phyloP scores from a whole-genome alignment of 2,888 invertebrate genomes.

The Petrolisthes manimaculis region DNA sequence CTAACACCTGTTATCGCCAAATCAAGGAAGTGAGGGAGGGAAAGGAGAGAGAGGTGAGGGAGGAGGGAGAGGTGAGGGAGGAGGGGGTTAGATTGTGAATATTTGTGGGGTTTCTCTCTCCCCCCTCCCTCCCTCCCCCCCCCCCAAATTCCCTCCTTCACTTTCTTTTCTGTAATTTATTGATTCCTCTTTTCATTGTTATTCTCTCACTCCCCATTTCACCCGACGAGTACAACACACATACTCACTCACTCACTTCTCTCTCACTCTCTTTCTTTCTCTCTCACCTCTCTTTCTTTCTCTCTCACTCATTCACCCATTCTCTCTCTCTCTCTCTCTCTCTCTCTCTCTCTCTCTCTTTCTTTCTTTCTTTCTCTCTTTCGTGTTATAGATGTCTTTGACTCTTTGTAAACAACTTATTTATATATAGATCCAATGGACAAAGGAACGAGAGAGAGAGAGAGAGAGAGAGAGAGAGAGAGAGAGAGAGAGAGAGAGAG shows the following conservation, averaged over 20 bases:
- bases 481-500: constrained; percentile 3
- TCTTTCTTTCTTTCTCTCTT: too few relatives aligned
- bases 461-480: constrained; percentile 19
- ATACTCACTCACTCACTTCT: neutral
- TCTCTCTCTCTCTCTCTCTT: neutral
- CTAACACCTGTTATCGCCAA: neutral
- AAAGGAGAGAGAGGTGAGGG: constrained; percentile 6
- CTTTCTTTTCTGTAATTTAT: neutral
- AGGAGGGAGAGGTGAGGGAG: constrained; percentile 4
- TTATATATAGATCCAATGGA: neutral
- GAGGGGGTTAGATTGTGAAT: neutral
- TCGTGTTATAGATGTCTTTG: too few relatives aligned
- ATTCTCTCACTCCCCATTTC: neutral
- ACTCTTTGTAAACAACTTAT: neutral
- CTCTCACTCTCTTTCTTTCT: neutral
- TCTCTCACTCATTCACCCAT: neutral
- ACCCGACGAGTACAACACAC: neutral
- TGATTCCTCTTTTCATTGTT: neutral
- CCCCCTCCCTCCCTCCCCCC: neutral
- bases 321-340: too few relatives aligned
- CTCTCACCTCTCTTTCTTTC: neutral
- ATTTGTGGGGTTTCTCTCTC: neutral
- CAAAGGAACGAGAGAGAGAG: neutral
- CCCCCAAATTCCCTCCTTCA: neutral
- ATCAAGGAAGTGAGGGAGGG: neutral